These are phyloP conservation scores for Barypeithes pellucidus DNA, from an alignment of 2,888 invertebrate species.

Conservation along the genomic window DNA sequence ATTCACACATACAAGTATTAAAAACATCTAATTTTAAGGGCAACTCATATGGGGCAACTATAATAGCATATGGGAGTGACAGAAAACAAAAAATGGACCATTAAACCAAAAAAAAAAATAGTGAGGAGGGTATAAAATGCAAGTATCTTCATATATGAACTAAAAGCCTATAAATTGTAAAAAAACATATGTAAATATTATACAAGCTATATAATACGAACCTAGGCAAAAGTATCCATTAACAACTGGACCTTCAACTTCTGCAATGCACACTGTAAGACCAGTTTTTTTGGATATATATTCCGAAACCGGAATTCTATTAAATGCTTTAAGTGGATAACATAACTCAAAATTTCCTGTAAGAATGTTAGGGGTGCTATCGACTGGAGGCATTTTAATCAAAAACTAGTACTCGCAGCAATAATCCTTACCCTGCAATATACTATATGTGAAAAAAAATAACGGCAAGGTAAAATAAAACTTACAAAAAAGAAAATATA, in stretches of 20 bases:
- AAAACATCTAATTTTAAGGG: no score
- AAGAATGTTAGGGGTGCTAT: conserved; percentile 66
- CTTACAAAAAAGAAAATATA: not conserved
- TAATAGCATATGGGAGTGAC: no score
- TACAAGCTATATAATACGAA: no score
- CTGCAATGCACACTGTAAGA: conserved; percentile 85
- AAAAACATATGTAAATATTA: no score
- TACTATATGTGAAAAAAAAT: not conserved
- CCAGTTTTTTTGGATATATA: conserved; percentile 87
- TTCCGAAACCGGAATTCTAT: conserved; percentile 84
- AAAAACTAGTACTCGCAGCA: not conserved
- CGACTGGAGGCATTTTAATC: conserved; percentile 63
- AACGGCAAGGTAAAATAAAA: not conserved
- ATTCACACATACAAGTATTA: no score
- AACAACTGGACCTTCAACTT: conserved; percentile 92
- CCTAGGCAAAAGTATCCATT: conserved; percentile 91
- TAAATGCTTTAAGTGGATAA: conserved; percentile 79
- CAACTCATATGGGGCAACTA: no score
- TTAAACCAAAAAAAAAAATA: no score
- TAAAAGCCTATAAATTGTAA: no score
- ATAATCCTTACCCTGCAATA: not conserved
- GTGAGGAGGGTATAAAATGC: no score
- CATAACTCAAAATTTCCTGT: conserved; percentile 73
- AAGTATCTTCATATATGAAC: no score
- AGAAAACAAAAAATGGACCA: no score